Percentiles rank a stretch among this genome's conserved stretches.
Evolutionary conservation across 2,888 invertebrate species (phyloP).

Genomic region (Oxytorus armatus): DNA sequence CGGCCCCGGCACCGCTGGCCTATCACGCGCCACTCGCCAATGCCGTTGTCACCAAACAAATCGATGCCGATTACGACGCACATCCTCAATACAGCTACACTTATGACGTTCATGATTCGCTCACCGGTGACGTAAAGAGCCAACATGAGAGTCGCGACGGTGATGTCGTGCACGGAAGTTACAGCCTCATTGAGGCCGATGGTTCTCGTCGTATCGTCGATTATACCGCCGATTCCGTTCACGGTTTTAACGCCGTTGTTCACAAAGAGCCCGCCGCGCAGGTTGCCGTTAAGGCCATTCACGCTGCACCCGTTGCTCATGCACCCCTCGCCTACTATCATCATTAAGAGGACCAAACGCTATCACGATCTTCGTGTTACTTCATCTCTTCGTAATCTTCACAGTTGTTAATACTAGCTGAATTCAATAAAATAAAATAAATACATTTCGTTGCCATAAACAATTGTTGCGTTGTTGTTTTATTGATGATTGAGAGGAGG

Average conservation of each 20-base stretch:
- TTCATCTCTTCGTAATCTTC: slow-evolving; percentile 84
- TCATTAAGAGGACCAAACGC: slow-evolving; percentile 43
- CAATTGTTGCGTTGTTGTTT: slow-evolving; percentile 16
- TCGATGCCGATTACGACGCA: slow-evolving; percentile 74
- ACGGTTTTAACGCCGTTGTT: slow-evolving; percentile 77
- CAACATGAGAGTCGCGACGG: slow-evolving; percentile 76
- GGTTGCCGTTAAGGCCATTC: slow-evolving; percentile 75
- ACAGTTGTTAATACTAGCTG: slow-evolving; percentile 24
- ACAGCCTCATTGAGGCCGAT: slow-evolving; percentile 74
- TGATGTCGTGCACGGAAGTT: slow-evolving; percentile 76
- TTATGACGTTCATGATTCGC: slow-evolving; percentile 75
- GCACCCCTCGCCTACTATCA: slow-evolving; percentile 71
- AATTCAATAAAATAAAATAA: slow-evolving; percentile 57
- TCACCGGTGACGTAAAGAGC: slow-evolving; percentile 75
- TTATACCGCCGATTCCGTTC: slow-evolving; percentile 74
- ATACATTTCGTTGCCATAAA: slow-evolving; percentile 32
- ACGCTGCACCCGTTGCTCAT: slow-evolving; percentile 81
- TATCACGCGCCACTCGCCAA: slow-evolving; percentile 85
- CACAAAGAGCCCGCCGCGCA: slow-evolving; percentile 76
- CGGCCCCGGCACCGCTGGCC: slow-evolving; percentile 90
- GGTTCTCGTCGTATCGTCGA: slow-evolving; percentile 74
- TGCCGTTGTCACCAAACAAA: slow-evolving; percentile 72
- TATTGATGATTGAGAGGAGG: not conserved
- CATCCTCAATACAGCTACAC: slow-evolving; percentile 77
- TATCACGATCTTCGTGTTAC: slow-evolving; percentile 79